Percentiles rank a stretch among this genome's conserved stretches.
Evolutionary conservation across 2,888 invertebrate species (phyloP).

Genomic region (Melanostoma scalare): DNA sequence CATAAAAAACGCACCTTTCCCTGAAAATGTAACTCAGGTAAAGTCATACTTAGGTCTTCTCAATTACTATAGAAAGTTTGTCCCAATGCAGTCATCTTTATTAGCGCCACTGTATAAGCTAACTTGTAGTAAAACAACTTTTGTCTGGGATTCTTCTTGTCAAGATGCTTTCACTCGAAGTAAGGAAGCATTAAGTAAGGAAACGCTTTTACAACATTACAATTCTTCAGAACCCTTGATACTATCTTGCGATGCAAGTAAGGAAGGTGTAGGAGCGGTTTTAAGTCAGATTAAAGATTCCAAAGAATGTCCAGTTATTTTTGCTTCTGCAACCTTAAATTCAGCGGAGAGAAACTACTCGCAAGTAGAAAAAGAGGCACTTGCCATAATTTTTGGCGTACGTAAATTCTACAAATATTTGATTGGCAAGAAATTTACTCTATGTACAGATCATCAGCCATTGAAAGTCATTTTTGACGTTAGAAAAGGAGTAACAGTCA

Average conservation of each 20-base stretch:
- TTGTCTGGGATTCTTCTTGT: constrained; percentile 1
- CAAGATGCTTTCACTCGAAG: constrained; percentile 6
- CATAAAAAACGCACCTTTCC: constrained; percentile 28
- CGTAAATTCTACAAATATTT: constrained; percentile 46
- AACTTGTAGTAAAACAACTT: constrained; percentile 14
- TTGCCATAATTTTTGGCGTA: constrained; percentile 51
- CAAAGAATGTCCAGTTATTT: constrained; percentile 17
- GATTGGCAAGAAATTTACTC: constrained; percentile 27
- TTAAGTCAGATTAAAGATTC: constrained; percentile 6
- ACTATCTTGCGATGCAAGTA: neutral
- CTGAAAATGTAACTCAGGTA: constrained; percentile 26
- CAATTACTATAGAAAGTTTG: constrained; percentile 46
- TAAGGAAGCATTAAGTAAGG: neutral
- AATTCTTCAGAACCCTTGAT: too few relatives aligned
- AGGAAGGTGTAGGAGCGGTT: constrained; percentile 22
- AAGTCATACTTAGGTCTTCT: constrained; percentile 38
- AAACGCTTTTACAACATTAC: neutral
- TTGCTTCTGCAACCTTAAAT: constrained; percentile 22
- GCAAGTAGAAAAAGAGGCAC: constrained; percentile 47
- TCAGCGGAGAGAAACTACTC: constrained; percentile 48
- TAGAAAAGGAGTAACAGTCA: constrained; percentile 29
- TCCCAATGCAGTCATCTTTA: constrained; percentile 28
- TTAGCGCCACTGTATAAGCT: constrained; percentile 33
- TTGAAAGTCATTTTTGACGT: constrained; percentile 30
- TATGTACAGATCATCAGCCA: constrained; percentile 39